These are phyloP conservation scores for Collichthys lucidus DNA, from an alignment of 2,113 vertebrate species.

Conservation along the genomic window DNA sequence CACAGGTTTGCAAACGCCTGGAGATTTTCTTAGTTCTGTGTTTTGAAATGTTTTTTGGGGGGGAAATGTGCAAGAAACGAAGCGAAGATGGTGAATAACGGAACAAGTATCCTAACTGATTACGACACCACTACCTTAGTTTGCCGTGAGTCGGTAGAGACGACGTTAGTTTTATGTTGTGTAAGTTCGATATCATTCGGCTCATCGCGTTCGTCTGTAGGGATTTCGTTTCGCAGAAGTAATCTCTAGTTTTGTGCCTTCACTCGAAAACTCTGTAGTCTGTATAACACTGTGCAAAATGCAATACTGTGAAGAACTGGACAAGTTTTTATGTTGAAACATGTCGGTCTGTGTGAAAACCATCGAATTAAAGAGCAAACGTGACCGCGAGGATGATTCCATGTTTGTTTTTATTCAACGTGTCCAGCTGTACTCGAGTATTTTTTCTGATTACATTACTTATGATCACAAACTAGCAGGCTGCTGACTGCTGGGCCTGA, in stretches of 20 bases:
- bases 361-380: conserved; percentile 66
- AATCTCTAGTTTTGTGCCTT: conserved; percentile 78
- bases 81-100: conserved; percentile 2
- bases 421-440: too few species aligned
- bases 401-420: background rate
- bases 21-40: background rate
- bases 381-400: conserved; percentile 4
- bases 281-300: conserved; percentile 74
- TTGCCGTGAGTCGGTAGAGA: conserved; percentile 33
- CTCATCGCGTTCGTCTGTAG: conserved; percentile 53
- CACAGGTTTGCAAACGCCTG: conserved; percentile 15
- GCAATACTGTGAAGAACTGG: conserved; percentile 74
- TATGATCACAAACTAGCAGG: too few species aligned
- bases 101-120: conserved; percentile 26
- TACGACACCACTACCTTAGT: conserved; percentile 44
- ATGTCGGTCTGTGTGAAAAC: conserved; percentile 54
- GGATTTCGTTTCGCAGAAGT: conserved; percentile 62
- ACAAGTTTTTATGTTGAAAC: conserved; percentile 56
- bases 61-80: background rate
- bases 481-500: too few species aligned
- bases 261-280: conserved; percentile 65
- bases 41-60: conserved; percentile 11
- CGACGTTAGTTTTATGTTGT: conserved; percentile 46
- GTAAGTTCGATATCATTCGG: conserved; percentile 32
- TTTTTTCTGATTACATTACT: too few species aligned